Percentiles rank a stretch among this genome's conserved stretches.
phyloP scores from a whole-genome alignment of 1,140 invertebrate genomes.

The Danaus melanippus region DNA sequence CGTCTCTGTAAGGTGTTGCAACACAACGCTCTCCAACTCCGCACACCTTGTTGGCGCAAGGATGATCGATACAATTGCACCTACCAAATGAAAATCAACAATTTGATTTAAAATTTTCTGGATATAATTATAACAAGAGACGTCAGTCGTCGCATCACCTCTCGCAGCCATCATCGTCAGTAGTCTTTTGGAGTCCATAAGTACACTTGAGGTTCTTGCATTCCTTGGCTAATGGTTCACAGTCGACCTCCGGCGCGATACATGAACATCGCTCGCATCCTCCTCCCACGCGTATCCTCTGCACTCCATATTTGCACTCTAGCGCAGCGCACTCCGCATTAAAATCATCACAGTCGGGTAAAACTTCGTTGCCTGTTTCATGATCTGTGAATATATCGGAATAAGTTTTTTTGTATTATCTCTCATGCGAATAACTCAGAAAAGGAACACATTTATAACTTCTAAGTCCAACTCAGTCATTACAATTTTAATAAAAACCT shows the following conservation, averaged over 20 bases:
- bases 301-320: conserved; percentile 83
- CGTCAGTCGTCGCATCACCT: conserved; percentile 51
- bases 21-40: conserved; percentile 78
- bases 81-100: conserved; percentile 20
- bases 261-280: conserved; percentile 85
- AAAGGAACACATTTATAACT: too few species aligned
- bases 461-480: not conserved
- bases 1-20: conserved; percentile 72
- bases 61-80: conserved; percentile 70
- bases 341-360: conserved; percentile 69
- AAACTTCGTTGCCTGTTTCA: conserved; percentile 27
- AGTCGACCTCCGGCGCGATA: conserved; percentile 35
- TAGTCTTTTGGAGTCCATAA: conserved; percentile 81
- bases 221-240: conserved; percentile 41
- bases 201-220: conserved; percentile 78
- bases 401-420: too few species aligned
- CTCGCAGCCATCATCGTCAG: conserved; percentile 78
- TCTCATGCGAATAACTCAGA: too few species aligned
- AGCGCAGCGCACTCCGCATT: conserved; percentile 74
- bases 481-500: too few species aligned
- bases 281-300: conserved; percentile 76
- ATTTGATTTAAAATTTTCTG: conserved; percentile 7
- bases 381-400: conserved; percentile 3
- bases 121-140: conserved; percentile 34
- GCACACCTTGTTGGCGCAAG: conserved; percentile 78